Conservation (phyloP, 2,888 invertebrate species). For the Mesorhabditis spiculigera region DNA sequence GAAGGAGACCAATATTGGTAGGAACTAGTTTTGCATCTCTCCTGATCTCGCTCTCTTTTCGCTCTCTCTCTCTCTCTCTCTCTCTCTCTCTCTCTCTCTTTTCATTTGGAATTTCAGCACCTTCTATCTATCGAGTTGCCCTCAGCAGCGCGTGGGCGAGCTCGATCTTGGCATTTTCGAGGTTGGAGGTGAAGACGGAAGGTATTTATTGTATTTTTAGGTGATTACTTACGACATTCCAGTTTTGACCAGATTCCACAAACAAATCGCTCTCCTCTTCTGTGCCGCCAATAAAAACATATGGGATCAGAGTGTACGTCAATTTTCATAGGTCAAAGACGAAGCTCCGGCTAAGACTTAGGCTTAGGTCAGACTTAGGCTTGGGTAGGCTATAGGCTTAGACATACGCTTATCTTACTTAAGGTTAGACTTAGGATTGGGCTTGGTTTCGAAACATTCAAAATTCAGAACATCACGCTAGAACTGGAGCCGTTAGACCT, state of each 20-base stretch:
- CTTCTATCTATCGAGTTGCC: slow-evolving; percentile 3
- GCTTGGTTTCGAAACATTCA: too few relatives aligned
- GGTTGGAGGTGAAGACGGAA: neutral
- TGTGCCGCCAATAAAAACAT: neutral
- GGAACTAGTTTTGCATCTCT: too few relatives aligned
- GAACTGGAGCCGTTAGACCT: neutral
- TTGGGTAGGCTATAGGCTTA: too few relatives aligned
- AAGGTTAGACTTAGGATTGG: neutral
- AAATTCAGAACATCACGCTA: neutral
- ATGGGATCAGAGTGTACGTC: neutral
- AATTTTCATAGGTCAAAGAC: neutral
- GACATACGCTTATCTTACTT: neutral
- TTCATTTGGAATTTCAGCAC: neutral
- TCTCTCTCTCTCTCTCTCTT: neutral
- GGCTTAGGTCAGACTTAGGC: neutral
- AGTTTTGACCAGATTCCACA: neutral
- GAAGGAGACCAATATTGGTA: too few relatives aligned
- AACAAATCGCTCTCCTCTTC: neutral
- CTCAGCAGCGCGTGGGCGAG: neutral
- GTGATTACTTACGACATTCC: neutral
- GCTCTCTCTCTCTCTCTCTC: too few relatives aligned
- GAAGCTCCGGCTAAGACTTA: too few relatives aligned
- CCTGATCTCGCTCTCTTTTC: too few relatives aligned
- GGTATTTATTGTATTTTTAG: neutral
- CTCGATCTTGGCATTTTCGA: neutral